Base-by-base conservation (phyloP, 2,797 vertebrate species). In the Pelochelys cantorii region DNA sequence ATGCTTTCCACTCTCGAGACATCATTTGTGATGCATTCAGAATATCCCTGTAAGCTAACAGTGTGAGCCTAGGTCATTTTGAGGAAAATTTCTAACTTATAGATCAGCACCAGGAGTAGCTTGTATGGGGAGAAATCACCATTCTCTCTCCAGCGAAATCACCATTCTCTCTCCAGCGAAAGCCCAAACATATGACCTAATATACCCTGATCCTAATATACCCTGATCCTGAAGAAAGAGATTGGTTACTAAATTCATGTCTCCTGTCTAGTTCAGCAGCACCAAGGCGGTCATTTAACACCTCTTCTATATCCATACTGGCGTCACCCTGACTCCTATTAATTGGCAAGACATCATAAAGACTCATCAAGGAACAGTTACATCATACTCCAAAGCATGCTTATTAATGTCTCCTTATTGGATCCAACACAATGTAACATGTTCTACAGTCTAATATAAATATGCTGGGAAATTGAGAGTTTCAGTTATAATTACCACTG, bases 201-300 rank as follows among this genome's bases (percentile, higher is more conserved):
- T 52, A 77, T 15, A 77, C 25, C 25, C 6, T 77, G 74, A 52
- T 52, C 13, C 6, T 48, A 75, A 77, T 52, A 77, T 15, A 77
- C 25, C 42, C 7, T 52, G 74, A 52, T 52, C 37, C 23, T 71
- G 18, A 37, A 34, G 20, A 20, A 71, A 71, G 68, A 20, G 4
- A 34, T 37, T 18, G 34, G 5, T 71, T 37, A 15, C 23, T 77
- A 77, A 77, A 77, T 48, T 52, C 74, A 77, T 25, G 74, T 52
- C 85, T 81, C 71, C 90, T 90, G 84, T 23, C n/a, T 34, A 84
- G n/a, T 83, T 83, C 92, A 87, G 59, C 88, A 79, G 55, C 95
- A 95, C 60, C 60, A 85, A 89, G 87, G 34, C 90, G 92, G 95
- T 91, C 94, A 96, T 97, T 97, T 97, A 84, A 75, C 54, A 25